phyloP scores from a whole-genome alignment of 2,888 invertebrate species.

The Cryptosula pallasiana region DNA sequence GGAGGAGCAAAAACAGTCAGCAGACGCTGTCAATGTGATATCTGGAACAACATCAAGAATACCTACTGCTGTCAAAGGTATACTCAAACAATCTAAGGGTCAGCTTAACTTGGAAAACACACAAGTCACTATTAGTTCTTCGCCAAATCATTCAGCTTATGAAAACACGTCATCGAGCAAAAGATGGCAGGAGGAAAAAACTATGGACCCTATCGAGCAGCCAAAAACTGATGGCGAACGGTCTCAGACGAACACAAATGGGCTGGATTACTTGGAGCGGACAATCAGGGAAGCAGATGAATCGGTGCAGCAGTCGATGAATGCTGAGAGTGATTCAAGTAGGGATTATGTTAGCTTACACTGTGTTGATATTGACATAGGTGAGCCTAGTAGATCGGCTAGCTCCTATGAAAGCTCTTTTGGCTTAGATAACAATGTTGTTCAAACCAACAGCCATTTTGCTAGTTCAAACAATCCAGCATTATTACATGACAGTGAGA shows the following conservation, averaged over 20 bases:
- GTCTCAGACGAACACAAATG: not conserved
- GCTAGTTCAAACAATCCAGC: not conserved
- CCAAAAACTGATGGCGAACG: too few relatives aligned
- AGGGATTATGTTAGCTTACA: not conserved
- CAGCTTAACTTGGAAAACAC: not conserved
- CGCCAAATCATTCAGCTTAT: not conserved
- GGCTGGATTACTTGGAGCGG: constrained; percentile 5
- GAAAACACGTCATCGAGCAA: not conserved
- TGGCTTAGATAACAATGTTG: not conserved
- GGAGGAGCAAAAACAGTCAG: not conserved
- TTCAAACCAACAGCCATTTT: not conserved
- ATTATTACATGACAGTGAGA: not conserved
- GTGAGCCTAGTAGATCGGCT: not conserved
- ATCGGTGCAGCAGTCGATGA: not conserved
- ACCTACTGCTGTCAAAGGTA: not conserved
- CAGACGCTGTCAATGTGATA: not conserved
- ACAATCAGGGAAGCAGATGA: constrained; percentile 12
- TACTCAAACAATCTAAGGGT: not conserved
- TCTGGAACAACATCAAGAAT: not conserved
- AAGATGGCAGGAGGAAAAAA: not conserved
- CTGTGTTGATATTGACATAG: constrained; percentile 19
- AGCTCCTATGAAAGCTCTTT: not conserved
- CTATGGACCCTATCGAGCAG: not conserved
- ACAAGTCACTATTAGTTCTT: not conserved
- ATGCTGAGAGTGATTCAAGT: not conserved